These are phyloP conservation scores for Lamellibrachia columna DNA, from an alignment of 2,888 invertebrate species.

Conservation along the genomic window DNA sequence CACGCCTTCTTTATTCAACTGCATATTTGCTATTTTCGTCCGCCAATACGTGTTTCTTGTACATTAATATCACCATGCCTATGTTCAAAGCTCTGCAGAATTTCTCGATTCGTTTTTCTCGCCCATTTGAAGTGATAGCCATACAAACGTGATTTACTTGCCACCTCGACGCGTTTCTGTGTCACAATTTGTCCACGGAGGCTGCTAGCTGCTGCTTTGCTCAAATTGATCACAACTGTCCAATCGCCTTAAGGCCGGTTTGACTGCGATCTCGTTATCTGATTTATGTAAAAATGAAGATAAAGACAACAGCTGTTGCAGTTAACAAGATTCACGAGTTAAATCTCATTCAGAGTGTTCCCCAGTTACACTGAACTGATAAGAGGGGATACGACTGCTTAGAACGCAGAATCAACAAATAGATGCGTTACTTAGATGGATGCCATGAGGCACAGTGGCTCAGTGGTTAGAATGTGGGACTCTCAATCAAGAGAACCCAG, in stretches of 20 bases:
- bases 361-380: neutral
- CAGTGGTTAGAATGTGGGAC: neutral
- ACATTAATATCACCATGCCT: neutral
- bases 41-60: neutral
- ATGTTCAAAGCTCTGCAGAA: neutral
- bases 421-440: neutral
- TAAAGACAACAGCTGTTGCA: conserved; percentile 11
- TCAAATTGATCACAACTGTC: neutral
- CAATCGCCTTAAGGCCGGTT: neutral
- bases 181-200: neutral
- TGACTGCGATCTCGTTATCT: neutral
- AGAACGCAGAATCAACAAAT: neutral
- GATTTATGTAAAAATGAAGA: neutral
- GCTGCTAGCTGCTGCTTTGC: neutral
- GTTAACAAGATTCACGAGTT: neutral
- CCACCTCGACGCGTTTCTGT: neutral
- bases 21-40: neutral
- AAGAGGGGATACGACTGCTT: neutral
- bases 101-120: neutral
- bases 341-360: neutral
- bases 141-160: neutral
- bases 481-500: neutral
- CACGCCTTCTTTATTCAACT: neutral
- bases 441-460: neutral
- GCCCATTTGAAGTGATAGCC: neutral